Base-by-base conservation (phyloP, 1,140 invertebrate species). In the fruit fly (Drosophila melanogaster) region DNA sequence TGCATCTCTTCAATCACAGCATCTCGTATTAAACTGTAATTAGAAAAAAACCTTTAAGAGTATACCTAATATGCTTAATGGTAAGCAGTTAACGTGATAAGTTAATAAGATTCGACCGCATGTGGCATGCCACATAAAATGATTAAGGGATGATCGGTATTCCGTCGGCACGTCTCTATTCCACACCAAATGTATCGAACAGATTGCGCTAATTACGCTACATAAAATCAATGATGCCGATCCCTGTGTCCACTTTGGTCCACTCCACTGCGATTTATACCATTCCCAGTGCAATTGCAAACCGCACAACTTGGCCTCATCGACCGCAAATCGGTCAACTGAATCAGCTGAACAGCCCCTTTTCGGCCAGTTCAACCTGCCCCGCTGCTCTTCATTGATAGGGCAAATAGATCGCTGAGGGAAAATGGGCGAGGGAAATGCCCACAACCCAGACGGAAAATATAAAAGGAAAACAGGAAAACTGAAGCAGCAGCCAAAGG, bases 251-350 rank as follows among this genome's bases (percentile, higher is more conserved):
- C 66, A 40, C 7, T 35, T 12, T 15, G 46, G 46, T 19, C 43
- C 38, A 38, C 24, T 56, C 12, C 15, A 24, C 7, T 14, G 19
- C 22, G 22, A 24, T n/a, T 7, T 15, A 41, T 17, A 10, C 41
- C 24, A 38, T 4, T 30, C 66, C 51, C 43, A 11, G 46, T 11
- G 66, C 43, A 62, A 67, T 37, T 35, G 46, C 64, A 30, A 22
- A 40, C 41, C n/a, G 15, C 26, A 66, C 58, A 77, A 77, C 55
- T 61, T 83, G 47, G 79, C 66, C 59, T 77, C 64, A 44, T 53
- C 54, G 46, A 50, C 74, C 79, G 69, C 80, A 84, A 84, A 87
- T 85, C 84, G 81, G 81, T 62, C 74, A 85, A 60, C 77, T 79
- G 66, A 80, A 55, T 35, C 60, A 44, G n/a, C n/a, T n/a, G 49